These are phyloP conservation scores for Strix aluco DNA, from an alignment of 2,113 vertebrate genomes.

Conservation along the genomic window DNA sequence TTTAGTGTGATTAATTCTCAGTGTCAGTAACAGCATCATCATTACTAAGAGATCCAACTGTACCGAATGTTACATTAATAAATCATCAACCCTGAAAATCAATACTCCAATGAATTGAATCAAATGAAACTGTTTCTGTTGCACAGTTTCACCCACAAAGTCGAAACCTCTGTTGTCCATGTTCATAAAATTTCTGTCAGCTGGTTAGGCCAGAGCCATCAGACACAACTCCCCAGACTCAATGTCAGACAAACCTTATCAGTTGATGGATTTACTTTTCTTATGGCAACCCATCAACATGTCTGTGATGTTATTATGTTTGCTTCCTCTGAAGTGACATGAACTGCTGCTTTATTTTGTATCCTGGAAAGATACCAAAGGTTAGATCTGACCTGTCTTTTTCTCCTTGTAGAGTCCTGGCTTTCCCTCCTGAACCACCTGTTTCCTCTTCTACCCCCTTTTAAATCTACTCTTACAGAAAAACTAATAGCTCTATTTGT, in stretches of 20 bases:
- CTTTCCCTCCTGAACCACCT: neutral
- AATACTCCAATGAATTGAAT: conserved; percentile 58
- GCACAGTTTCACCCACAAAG: conserved; percentile 34
- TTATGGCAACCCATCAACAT: conserved; percentile 54
- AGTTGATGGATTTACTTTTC: conserved; percentile 54
- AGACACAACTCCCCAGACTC: conserved; percentile 40
- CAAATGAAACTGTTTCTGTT: conserved; percentile 42
- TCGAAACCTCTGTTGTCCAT: conserved; percentile 40
- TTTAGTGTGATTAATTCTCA: conserved; percentile 43
- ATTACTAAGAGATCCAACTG: conserved; percentile 32
- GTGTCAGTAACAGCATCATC: conserved; percentile 44
- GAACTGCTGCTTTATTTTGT: conserved; percentile 38
- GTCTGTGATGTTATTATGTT: conserved; percentile 46
- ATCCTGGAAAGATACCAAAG: neutral
- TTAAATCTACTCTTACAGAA: neutral
- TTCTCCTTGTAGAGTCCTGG: neutral
- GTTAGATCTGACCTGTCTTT: conserved; percentile 1
- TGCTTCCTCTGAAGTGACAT: conserved; percentile 52
- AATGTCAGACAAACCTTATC: conserved; percentile 55
- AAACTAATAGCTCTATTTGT: neutral
- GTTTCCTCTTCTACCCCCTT: neutral
- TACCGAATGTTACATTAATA: conserved; percentile 61
- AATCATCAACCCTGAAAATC: conserved; percentile 61
- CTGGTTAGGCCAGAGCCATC: conserved; percentile 32
- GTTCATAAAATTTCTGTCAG: conserved; percentile 70